Base-by-base conservation (phyloP, 2,888 invertebrate genomes). In the Cryptophagus acutangulus region DNA sequence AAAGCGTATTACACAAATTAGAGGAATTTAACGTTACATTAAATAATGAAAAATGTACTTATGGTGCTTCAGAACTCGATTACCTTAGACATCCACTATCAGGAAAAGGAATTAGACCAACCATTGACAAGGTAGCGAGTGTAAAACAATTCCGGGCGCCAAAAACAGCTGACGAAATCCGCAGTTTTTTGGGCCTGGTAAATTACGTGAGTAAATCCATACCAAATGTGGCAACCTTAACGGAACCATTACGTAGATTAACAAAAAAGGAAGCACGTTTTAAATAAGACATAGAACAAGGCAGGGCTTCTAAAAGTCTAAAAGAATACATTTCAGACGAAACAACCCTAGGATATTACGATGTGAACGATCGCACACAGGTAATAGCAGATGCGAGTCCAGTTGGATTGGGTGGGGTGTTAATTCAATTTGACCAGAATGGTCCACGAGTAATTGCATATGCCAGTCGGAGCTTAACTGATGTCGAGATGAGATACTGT, bases 401-500 rank as follows among this genome's bases (percentile, higher is more conserved):
- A 4, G 46, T 49, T 9, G 54, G 42, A 12, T 25, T 58, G 8
- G 54, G 57, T n/a, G 51, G 46, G 2, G 45, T 55, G 1, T 33
- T 56, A 8, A 15, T 55, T 9, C 55, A 57, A 26, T 38, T 45
- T 20, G 41, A 47, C 12, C n/a, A 36, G 9, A 17, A 37, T 14
- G 35, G 41, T 18, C 43, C 38, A 6, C 37, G 47, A 39, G 38
- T 50, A 15, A 46, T 53, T 14, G 36, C 38, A n/a, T 53, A 42
- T 37, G 51, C 45, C 16, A 53, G 42, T 36, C 50, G 44, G 33
- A 54, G 45, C 28, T 18, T 54, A 25, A 36, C 49, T 4, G 41
- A 50, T 3, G 26, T 28, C 15, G 47, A 46, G 20, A 43, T 30
- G 26, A 20, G 49, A 16, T 59, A 61, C 47, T 69, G 54, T 1